Percentiles rank a stretch among this genome's conserved stretches.
phyloP scores from a whole-genome alignment of 2,797 vertebrate genomes.

The Anguilla megastoma region DNA sequence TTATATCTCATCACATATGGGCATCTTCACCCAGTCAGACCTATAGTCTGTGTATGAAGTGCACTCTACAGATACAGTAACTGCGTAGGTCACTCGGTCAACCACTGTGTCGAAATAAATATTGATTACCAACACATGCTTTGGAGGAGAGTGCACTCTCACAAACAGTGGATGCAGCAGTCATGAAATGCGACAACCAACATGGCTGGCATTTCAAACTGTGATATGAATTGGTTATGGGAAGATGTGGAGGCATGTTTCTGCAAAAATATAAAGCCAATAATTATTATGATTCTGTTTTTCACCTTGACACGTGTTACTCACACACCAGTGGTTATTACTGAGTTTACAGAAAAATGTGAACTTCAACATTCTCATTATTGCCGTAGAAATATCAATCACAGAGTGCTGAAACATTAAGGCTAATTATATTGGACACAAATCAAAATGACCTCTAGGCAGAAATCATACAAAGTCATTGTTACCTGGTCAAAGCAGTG shows the following conservation, averaged over 20 bases:
- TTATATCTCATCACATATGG: background rate
- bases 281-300: background rate
- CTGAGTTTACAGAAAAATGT: background rate
- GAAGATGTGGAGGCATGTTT: background rate
- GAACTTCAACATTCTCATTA: background rate
- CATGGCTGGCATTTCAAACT: background rate
- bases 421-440: background rate
- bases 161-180: background rate
- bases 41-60: background rate
- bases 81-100: too few species aligned
- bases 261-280: background rate
- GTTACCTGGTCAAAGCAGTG: background rate
- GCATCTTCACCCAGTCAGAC: background rate
- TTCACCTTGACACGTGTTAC: too few species aligned
- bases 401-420: background rate
- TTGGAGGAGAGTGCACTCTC: too few species aligned
- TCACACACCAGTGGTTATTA: background rate
- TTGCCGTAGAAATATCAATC: background rate
- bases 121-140: too few species aligned
- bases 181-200: background rate
- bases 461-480: background rate
- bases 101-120: too few species aligned
- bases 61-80: background rate
- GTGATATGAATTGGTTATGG: background rate
- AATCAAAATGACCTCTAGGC: slow-evolving; percentile 9